Evolutionary conservation across 1,140 invertebrate species (phyloP), one percentile per base, ranked within the genome.

Genomic region (Dreissena rostriformis): DNA sequence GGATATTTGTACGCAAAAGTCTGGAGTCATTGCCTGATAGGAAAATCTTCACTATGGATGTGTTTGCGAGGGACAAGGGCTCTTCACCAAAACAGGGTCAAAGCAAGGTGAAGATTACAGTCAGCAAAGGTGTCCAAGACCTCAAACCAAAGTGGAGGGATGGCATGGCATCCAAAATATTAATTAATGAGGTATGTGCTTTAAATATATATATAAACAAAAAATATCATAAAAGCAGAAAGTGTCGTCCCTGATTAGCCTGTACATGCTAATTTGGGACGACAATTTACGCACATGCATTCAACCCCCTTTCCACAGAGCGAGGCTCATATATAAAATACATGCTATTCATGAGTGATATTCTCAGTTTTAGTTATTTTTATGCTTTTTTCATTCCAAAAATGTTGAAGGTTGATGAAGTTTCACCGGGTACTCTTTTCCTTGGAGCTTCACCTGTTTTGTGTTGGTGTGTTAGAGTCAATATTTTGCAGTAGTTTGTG

Each of bases 101-200:
- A 6, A 49, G 63, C n/a, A 57, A 12, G 28, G 82, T 84, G 28
- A 61, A 24, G 14, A 84, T 84, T 10, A 71, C 74, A 26, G 82
- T 84, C 6, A 84, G 67, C 53, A 84, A 71, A 22, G 74, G 74
- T 29, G 75, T 78, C 26, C 73, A 77, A 22, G 82, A 84, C 51
- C 65, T 68, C 6, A 84, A 71, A 78, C 82, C 82, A 8, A 70
- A 77, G 39, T 84, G 82, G 82, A 67, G 61, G 14, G 39, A 57
- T 24, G 2, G 19, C 15, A 26, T 78, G 14, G 19, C 52, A 17
- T 15, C 74, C 4, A 22, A 65, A 26, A 67, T 78, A 8, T 1
- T 57, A 26, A 72, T 84, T 14, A n/a, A 19, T 29, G 82, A 84
- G 82, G 82, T 84, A 71, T 51, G 24, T 72, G 52, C 1, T 72